A percentile compares a stretch with the other conserved stretches of the same genome.
Evolutionary conservation across 2,888 invertebrate species (phyloP).

Genomic region (Chaetogeoica ovagalla): DNA sequence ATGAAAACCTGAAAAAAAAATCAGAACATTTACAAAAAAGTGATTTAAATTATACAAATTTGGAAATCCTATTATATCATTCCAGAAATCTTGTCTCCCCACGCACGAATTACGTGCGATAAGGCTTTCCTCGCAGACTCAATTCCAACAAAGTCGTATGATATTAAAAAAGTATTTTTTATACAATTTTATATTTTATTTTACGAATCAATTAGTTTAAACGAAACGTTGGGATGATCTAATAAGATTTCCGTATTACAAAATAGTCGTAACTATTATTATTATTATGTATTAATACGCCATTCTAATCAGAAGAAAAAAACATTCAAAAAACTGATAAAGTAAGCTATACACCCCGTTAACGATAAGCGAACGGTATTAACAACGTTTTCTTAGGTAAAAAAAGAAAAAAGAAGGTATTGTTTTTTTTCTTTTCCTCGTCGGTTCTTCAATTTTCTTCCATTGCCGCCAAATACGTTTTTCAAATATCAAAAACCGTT

Average conservation of each 20-base stretch:
- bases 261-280: neutral
- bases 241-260: too few species aligned
- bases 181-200: too few species aligned
- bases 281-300: too few species aligned
- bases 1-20: neutral
- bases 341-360: neutral
- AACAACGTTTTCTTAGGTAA: neutral
- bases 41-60: too few species aligned
- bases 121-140: conserved; percentile 30
- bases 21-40: too few species aligned
- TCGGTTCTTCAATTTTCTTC: neutral
- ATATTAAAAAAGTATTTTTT: conserved; percentile 14
- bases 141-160: neutral
- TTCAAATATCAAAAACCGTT: neutral
- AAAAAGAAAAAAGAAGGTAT: neutral
- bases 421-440: neutral
- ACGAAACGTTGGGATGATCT: neutral
- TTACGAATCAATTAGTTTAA: neutral
- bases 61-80: too few species aligned
- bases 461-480: neutral
- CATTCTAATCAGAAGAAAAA: neutral
- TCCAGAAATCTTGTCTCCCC: too few species aligned
- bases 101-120: too few species aligned
- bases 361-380: conserved; percentile 17
- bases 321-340: conserved; percentile 27